Conservation (phyloP, 2,797 vertebrate species). For the Nannoperca australis region DNA sequence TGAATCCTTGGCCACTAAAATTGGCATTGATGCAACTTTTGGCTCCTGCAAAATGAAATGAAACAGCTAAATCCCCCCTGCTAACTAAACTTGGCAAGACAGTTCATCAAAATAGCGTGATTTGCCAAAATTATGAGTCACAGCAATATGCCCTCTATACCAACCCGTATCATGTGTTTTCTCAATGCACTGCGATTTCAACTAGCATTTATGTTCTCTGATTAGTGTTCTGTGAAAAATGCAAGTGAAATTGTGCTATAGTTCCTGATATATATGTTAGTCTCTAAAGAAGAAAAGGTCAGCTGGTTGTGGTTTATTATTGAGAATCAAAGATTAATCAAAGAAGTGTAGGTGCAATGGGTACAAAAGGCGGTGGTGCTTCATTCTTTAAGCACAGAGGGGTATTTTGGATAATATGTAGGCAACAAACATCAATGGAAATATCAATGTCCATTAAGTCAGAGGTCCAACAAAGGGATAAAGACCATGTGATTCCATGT, state of each 20-base stretch:
- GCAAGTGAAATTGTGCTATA: slow-evolving; percentile 14
- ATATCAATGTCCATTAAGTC: slow-evolving; percentile 24
- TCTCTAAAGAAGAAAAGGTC: slow-evolving; percentile 52
- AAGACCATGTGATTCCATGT: neutral
- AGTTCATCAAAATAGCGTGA: slow-evolving; percentile 40
- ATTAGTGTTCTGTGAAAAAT: slow-evolving; percentile 18
- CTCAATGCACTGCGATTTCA: slow-evolving; percentile 5
- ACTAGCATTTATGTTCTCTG: slow-evolving; percentile 8
- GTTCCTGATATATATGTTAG: slow-evolving; percentile 1
- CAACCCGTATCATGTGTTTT: neutral
- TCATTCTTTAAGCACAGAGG: slow-evolving; percentile 13
- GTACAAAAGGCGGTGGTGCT: slow-evolving; percentile 17
- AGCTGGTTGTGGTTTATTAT: slow-evolving; percentile 37
- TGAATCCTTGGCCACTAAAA: slow-evolving; percentile 35
- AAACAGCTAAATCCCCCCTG: slow-evolving; percentile 33
- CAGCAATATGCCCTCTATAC: slow-evolving; percentile 22
- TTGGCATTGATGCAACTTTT: slow-evolving; percentile 40
- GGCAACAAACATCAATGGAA: slow-evolving; percentile 45
- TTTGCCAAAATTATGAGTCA: slow-evolving; percentile 46
- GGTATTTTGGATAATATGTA: slow-evolving; percentile 7
- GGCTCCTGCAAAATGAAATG: slow-evolving; percentile 49
- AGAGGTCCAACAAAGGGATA: slow-evolving; percentile 14
- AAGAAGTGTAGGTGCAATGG: slow-evolving; percentile 26
- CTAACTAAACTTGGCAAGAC: slow-evolving; percentile 31
- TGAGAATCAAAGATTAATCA: slow-evolving; percentile 43